Evolutionary conservation across 2,113 vertebrate genomes (phyloP).

Genomic region (Paralichthys olivaceus): DNA sequence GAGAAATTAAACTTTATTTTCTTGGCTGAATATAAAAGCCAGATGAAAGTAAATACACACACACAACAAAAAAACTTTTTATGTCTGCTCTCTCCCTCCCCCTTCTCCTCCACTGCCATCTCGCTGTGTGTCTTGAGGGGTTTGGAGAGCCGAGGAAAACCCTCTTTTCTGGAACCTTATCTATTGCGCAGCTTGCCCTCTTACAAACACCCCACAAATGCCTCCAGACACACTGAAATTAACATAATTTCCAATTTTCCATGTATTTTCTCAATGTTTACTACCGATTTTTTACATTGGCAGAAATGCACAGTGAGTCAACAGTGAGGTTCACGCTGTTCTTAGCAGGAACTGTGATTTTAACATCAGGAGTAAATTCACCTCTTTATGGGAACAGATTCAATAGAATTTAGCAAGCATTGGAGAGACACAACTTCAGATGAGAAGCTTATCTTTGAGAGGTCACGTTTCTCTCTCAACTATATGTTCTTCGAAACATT

Average conservation of each 20-base stretch:
- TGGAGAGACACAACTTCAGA: too few relatives aligned
- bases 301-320: constrained; percentile 40
- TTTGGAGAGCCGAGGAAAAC: constrained; percentile 65
- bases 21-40: constrained; percentile 43
- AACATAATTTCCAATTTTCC: constrained; percentile 79
- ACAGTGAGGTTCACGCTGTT: constrained; percentile 5
- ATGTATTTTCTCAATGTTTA: constrained; percentile 57
- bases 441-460: too few relatives aligned
- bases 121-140: constrained; percentile 65
- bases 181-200: constrained; percentile 62
- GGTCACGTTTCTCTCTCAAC: too few relatives aligned
- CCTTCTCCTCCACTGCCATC: constrained; percentile 36
- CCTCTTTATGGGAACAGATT: background rate
- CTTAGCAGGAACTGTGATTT: constrained; percentile 1
- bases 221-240: constrained; percentile 73
- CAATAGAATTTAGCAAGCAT: too few relatives aligned
- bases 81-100: constrained; percentile 21
- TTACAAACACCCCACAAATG: constrained; percentile 53
- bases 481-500: too few relatives aligned
- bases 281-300: constrained; percentile 17
- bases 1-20: constrained; percentile 45
- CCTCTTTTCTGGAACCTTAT: constrained; percentile 72
- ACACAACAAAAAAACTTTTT: constrained; percentile 34
- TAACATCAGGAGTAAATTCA: constrained; percentile 10
- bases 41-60: constrained; percentile 57